These are phyloP conservation scores for Remorina albescens DNA, from an alignment of 2,797 vertebrate genomes.

Conservation along the genomic window DNA sequence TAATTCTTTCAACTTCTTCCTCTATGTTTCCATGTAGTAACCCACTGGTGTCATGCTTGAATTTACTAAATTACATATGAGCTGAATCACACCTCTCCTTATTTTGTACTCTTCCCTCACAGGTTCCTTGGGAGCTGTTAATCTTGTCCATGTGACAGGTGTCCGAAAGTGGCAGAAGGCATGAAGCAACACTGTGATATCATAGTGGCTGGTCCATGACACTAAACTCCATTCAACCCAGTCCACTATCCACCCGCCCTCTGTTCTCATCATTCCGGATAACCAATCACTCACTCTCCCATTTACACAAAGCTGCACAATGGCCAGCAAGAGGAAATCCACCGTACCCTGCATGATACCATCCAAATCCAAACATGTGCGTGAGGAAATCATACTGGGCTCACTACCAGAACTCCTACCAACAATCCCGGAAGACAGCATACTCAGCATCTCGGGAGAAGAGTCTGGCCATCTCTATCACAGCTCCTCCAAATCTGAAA, in stretches of 20 bases:
- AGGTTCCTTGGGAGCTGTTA: conserved; percentile 78
- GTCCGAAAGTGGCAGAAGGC: conserved; percentile 74
- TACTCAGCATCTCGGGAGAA: conserved; percentile 84
- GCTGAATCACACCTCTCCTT: conserved; percentile 37
- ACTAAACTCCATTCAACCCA: conserved; percentile 88
- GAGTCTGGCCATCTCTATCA: conserved; percentile 79
- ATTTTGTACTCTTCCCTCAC: conserved; percentile 48
- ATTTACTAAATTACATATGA: conserved; percentile 21
- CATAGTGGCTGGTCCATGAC: conserved; percentile 84
- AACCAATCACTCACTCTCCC: conserved; percentile 71
- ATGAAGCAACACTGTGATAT: conserved; percentile 94
- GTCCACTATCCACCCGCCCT: conserved; percentile 81
- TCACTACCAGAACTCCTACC: conserved; percentile 85
- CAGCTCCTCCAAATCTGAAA: conserved; percentile 75
- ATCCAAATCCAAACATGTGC: conserved; percentile 90
- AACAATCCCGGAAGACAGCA: conserved; percentile 85
- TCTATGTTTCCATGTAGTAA: neutral
- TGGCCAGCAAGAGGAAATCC: conserved; percentile 99
- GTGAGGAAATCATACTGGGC: conserved; percentile 88
- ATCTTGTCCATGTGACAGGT: conserved; percentile 75
- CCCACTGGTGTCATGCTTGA: conserved; percentile 1
- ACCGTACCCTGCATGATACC: conserved; percentile 99
- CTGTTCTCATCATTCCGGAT: conserved; percentile 79
- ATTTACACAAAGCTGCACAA: conserved; percentile 74
- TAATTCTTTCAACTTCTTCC: neutral